phyloP scores from a whole-genome alignment of 2,113 vertebrate genomes.

The Gobius niger region DNA sequence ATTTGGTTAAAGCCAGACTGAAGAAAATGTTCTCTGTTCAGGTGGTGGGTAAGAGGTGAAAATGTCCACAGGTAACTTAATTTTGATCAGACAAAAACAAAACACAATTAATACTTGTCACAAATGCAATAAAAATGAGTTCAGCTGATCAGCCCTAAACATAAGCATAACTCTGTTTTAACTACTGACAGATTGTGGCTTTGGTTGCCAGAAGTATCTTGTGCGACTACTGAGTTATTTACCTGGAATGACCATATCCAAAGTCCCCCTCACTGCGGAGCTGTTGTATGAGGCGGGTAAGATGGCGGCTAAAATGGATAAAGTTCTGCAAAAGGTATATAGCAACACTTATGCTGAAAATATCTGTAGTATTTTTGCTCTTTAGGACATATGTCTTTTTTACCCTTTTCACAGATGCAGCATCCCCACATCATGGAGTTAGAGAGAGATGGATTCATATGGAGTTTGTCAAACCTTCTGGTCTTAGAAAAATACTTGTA shows the following conservation, averaged over 20 bases:
- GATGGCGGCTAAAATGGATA: conserved; percentile 83
- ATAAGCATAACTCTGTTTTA: background rate
- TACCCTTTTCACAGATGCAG: conserved; percentile 67
- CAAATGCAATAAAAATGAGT: too few relatives aligned
- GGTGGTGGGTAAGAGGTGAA: too few relatives aligned
- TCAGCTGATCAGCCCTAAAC: too few relatives aligned
- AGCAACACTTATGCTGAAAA: background rate
- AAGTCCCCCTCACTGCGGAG: conserved; percentile 64
- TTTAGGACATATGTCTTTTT: background rate
- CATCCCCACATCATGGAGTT: conserved; percentile 79
- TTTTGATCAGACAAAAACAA: too few relatives aligned
- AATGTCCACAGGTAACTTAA: too few relatives aligned
- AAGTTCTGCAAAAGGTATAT: conserved; percentile 82
- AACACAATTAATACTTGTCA: too few relatives aligned
- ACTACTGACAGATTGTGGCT: conserved; percentile 69
- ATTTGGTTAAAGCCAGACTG: too few relatives aligned
- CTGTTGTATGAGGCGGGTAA: conserved; percentile 83
- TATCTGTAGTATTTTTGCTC: background rate
- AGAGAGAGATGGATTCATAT: conserved; percentile 82
- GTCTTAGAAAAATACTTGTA: conserved; percentile 79
- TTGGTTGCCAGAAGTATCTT: conserved; percentile 74
- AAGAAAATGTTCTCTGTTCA: too few relatives aligned
- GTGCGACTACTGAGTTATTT: conserved; percentile 89
- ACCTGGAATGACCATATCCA: conserved; percentile 80
- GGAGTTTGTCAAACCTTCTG: conserved; percentile 84